Percentiles rank a stretch among this genome's conserved stretches.
phyloP scores from a whole-genome alignment of 2,888 invertebrate genomes.

The Caenorhabditis sulstoni region DNA sequence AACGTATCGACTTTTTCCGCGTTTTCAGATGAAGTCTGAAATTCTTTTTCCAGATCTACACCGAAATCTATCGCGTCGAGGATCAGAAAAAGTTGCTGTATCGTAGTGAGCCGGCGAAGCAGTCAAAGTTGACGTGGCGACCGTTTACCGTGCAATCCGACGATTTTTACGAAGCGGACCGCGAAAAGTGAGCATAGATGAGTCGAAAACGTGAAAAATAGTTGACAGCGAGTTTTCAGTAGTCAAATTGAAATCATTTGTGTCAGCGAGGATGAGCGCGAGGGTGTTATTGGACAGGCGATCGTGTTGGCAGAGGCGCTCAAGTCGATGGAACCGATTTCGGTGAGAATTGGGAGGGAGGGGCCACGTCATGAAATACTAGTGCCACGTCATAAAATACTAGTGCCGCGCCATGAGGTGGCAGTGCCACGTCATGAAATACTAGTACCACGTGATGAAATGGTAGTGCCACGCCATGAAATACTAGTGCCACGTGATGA shows the following conservation, averaged over 20 bases:
- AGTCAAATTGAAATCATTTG: conserved; percentile 53
- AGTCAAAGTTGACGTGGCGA: conserved; percentile 62
- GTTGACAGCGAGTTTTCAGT: no score
- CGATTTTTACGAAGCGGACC: conserved; percentile 30
- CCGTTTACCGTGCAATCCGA: conserved; percentile 68
- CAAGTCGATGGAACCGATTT: conserved; percentile 34
- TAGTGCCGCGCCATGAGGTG: no score
- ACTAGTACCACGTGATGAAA: no score
- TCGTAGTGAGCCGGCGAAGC: conserved; percentile 66
- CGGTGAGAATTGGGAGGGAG: conserved; percentile 17
- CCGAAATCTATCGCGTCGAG: conserved; percentile 44
- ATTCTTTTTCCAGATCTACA: conserved; percentile 33
- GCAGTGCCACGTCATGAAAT: no score
- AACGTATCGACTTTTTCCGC: conserved; percentile 21
- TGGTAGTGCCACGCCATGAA: no score
- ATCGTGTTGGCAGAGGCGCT: conserved; percentile 29
- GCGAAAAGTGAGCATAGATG: conserved; percentile 9
- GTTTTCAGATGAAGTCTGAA: background rate
- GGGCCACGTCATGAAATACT: no score
- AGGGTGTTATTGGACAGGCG: conserved; percentile 51
- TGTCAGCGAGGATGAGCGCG: conserved; percentile 50
- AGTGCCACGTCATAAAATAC: no score
- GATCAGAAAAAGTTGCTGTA: conserved; percentile 62
- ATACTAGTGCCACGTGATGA: no score
- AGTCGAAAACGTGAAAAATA: no score